Evolutionary conservation across 2,888 invertebrate genomes (phyloP), one percentile per base, ranked within the genome.

Genomic region (Mesorhabditis belari): DNA sequence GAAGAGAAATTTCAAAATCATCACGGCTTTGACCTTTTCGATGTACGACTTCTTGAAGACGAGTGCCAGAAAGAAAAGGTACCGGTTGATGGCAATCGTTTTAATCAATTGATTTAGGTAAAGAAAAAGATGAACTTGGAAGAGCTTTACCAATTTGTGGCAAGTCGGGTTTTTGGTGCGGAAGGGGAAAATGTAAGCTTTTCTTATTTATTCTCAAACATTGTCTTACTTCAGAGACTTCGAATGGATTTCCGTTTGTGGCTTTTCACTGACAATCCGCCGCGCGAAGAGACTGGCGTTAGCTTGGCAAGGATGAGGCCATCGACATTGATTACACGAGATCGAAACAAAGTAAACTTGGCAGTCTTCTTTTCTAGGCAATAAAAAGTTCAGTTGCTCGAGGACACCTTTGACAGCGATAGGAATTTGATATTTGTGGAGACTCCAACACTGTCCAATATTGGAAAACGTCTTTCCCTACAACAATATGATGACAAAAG

Each of bases 1-100:
- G 85, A 85, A 62, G 84, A 84, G 61, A 77, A 81, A 64, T 82
- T 85, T 66, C 79, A 80, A 82, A 91, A 91, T 0, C 92, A 96
- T 83, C 93, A 94, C 83, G 93, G 94, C 79, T 91, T 91, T 80
- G 94, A 96, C 83, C 87, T 96, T 60, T 93, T 91, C 84, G 95
- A 96, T 53, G 21, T 53, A 49, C 17, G 59, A 21, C 6, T 28
- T 4, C 44, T 60, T 4, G 63, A 63, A 26, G 63, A 63, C 17
- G 63, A 59, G 61, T 89, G 87, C 35, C 28, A 78, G 79, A 61
- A 87, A 88, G 73, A 60, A 55, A 88, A 90, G 81, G 88, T 95
- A 52, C 88, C n/a, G n/a, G n/a, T n/a, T n/a, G n/a, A n/a, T n/a
- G n/a, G n/a, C n/a, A n/a, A n/a, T n/a, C n/a, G n/a, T n/a, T n/a